Base-by-base conservation (phyloP, 2,797 vertebrate species). In the Enteromius trimaculatus region DNA sequence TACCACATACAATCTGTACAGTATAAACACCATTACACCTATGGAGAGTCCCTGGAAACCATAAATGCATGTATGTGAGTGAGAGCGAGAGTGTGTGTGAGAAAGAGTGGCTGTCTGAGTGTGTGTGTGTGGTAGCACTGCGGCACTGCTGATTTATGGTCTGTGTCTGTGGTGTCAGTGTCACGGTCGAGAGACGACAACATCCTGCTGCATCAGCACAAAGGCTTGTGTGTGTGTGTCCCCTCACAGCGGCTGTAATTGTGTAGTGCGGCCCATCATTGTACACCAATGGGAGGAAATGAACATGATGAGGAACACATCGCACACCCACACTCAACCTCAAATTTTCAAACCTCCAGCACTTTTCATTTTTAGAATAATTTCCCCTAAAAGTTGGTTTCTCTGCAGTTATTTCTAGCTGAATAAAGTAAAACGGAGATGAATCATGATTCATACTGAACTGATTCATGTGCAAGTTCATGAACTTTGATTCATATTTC, bases 141-240 rank as follows among this genome's bases (percentile, higher is more conserved):
- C 93, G 91, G 94, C 94, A 93, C 88, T 88, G 86, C 89, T 95
- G 95, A 95, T 95, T 94, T 94, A 95, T 95, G 92, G 91, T 92
- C 92, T 92, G 92, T 92, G 90, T 44, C 92, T 86, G 90, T 90
- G 93, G 94, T 93, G 79, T 87, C 94, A 93, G 91, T 94, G 94
- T 95, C 94, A 94, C 92, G 92, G 92, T 90, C 92, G 92, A 95
- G 90, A 90, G 92, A 79, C 42, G 13, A 19, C 17, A 44, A 66
- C 62, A 90, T 93, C 93, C 88, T 95, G 94, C 94, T 94, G 94
- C 92, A 91, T 93, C 92, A 94, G 94, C 93, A 92, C 86, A 91
- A 92, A 90, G 85, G 37, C 81, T 26, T n/a, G 34, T n/a, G 65
- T 6, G 9, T 39, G 9, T 21, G 31, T 9, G 29, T 17, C 0